Evolutionary conservation across 2,797 vertebrate genomes (phyloP), one percentile per base, ranked within the genome.

Genomic region (Pseudochaenichthys georgianus): DNA sequence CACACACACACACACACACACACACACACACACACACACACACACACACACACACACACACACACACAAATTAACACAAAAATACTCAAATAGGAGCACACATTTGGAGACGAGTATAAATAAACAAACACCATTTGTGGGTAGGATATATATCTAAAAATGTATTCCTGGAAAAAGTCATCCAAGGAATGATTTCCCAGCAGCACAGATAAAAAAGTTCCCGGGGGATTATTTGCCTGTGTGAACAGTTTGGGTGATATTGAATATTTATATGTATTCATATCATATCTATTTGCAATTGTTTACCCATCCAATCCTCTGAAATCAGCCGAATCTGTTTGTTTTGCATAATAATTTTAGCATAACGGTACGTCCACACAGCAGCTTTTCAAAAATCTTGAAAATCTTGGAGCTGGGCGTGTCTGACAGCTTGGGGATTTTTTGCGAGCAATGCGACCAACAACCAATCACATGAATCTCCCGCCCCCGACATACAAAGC

Each of bases 261-360:
- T 68, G 28, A 83, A 64, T 77, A 73, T 75, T 55, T 34, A 31
- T 34, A n/a, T 45, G 12, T 78, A 52, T 76, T 81, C 53, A 57
- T 47, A 51, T 62, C 59, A n/a, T 38, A 65, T 47, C 43, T 68
- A 63, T 79, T 77, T 77, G 68, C 64, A 89, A 82, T 71, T 84
- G 70, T 87, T 79, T 80, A 68, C 21, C 13, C 23, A 0, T 65
- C 55, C 63, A 46, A 41, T 70, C 75, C 62, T 76, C 68, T 68
- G 28, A 64, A 77, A 79, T 81, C 54, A 75, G 65, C 46, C 47
- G 54, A 62, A 61, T 65, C n/a, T 64, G 21, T 64, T 70, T 68
- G 54, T 46, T 16, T 48, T 63, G 46, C 46, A 43, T 69, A 17
- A 62, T 67, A 71, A 73, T 70, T 28, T 38, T 53, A 28, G 7